A percentile compares a stretch with the other conserved stretches of the same genome.
phyloP scores from a whole-genome alignment of 2,113 vertebrate species.

The Ageneiosus marmoratus region DNA sequence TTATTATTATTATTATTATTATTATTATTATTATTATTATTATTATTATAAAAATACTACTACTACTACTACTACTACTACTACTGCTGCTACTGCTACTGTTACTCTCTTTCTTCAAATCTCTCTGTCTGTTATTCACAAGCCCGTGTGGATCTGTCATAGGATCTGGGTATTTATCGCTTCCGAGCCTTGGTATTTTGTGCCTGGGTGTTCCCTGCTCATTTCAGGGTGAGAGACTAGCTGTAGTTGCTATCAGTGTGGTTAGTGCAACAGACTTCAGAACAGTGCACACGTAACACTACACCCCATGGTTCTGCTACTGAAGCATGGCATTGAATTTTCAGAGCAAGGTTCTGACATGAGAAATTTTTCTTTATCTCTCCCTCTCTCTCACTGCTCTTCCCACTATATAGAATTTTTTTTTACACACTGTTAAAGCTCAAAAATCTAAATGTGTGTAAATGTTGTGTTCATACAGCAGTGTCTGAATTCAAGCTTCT shows the following conservation, averaged over 20 bases:
- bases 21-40: too few species aligned
- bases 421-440: not conserved
- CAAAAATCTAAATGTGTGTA: not conserved
- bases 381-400: not conserved
- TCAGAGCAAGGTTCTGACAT: slow-evolving; percentile 1
- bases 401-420: not conserved
- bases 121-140: slow-evolving; percentile 14
- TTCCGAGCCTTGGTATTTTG: slow-evolving; percentile 25
- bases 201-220: slow-evolving; percentile 4
- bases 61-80: too few species aligned
- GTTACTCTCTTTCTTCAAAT: not conserved
- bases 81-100: too few species aligned
- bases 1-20: too few species aligned
- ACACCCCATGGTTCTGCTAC: not conserved
- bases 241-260: slow-evolving; percentile 5
- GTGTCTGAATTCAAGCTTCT: slow-evolving; percentile 11
- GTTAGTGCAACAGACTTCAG: not conserved
- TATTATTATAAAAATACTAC: too few species aligned
- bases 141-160: not conserved
- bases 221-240: slow-evolving; percentile 3
- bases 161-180: slow-evolving; percentile 27
- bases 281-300: slow-evolving; percentile 19
- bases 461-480: slow-evolving; percentile 5
- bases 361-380: not conserved
- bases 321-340: slow-evolving; percentile 22